Evolutionary conservation across 2,113 vertebrate species (phyloP).

Genomic region (Ascaphus truei): DNA sequence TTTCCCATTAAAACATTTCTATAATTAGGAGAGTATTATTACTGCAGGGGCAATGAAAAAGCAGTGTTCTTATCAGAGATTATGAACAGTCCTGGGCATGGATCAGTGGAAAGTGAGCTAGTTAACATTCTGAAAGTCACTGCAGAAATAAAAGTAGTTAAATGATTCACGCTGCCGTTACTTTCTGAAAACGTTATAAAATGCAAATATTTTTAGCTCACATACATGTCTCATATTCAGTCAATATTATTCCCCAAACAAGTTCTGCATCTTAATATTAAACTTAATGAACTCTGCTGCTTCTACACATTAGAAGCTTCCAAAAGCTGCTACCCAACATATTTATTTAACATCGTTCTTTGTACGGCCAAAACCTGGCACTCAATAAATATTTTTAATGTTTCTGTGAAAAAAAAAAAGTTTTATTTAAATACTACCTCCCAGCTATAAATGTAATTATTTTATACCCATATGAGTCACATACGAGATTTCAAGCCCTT

Average conservation of each 20-base stretch:
- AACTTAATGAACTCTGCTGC: conserved; percentile 34
- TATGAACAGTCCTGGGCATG: not conserved
- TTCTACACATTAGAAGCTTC: conserved; percentile 18
- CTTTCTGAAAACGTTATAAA: conserved; percentile 33
- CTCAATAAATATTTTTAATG: conserved; percentile 32
- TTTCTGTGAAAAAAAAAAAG: conserved; percentile 14
- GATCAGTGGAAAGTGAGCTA: not conserved
- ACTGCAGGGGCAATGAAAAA: not conserved
- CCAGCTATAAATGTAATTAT: conserved; percentile 20
- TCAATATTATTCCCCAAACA: conserved; percentile 35
- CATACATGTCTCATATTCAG: conserved; percentile 35
- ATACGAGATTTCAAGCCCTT: conserved; percentile 11
- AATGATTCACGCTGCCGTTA: conserved; percentile 29
- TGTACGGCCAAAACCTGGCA: conserved; percentile 4
- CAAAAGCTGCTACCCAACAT: conserved; percentile 21
- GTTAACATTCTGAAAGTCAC: conserved; percentile 17
- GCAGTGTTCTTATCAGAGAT: not conserved
- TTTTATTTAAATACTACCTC: conserved; percentile 12
- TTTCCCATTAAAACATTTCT: conserved; percentile 18
- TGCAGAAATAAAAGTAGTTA: conserved; percentile 27
- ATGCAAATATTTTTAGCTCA: conserved; percentile 37
- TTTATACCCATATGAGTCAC: conserved; percentile 2
- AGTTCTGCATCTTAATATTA: conserved; percentile 29
- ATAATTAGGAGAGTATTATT: conserved; percentile 21
- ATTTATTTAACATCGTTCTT: conserved; percentile 28